phyloP scores from a whole-genome alignment of 2,113 vertebrate genomes.

The Chaetorhynchus papuensis region DNA sequence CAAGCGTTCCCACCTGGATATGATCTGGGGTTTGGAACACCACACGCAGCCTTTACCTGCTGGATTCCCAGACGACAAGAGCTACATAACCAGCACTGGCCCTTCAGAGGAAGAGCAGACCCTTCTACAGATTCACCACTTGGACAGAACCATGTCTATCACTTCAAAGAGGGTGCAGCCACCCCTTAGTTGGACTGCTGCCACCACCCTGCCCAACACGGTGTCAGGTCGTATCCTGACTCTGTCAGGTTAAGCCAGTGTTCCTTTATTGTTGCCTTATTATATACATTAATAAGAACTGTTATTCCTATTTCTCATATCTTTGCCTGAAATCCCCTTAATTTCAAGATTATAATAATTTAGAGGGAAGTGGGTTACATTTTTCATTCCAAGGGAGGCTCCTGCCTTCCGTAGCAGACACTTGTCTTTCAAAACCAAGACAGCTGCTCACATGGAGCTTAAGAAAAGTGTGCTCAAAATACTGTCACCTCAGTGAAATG shows the following conservation, averaged over 20 bases:
- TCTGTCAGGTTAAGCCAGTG: background rate
- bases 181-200: background rate
- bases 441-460: background rate
- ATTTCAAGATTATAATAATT: background rate
- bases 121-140: background rate
- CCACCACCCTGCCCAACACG: background rate
- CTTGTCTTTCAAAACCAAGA: background rate
- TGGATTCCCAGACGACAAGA: background rate
- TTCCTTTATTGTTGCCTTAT: background rate
- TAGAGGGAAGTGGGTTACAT: background rate
- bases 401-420: background rate
- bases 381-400: background rate
- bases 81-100: background rate
- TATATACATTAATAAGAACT: background rate
- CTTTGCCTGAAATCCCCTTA: background rate
- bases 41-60: background rate
- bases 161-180: background rate
- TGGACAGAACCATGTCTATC: background rate
- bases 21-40: background rate
- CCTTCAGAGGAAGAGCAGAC: background rate
- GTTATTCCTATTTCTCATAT: background rate
- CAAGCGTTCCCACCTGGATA: background rate
- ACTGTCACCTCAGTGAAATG: background rate
- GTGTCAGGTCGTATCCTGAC: background rate
- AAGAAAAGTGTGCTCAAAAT: background rate